Conservation (phyloP, 2,113 vertebrate genomes). For the Proteles cristata region DNA sequence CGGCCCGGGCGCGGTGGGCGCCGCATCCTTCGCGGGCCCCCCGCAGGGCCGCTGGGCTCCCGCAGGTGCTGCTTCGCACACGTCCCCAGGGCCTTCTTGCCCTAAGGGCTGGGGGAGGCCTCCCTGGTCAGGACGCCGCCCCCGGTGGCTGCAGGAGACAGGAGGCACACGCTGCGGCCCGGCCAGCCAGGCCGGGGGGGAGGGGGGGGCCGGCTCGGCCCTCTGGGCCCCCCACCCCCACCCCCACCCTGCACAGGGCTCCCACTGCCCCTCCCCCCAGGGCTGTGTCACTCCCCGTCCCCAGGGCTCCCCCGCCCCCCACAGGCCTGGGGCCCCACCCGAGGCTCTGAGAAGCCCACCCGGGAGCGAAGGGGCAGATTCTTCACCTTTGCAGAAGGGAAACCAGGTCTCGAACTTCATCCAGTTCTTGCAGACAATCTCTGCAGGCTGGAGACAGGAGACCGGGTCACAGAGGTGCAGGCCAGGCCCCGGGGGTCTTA, state of each 20-base stretch:
- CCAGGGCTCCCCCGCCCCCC: accelerated
- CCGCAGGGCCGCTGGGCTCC: accelerated
- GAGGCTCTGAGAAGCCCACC: accelerated
- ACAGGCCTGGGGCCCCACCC: not conserved
- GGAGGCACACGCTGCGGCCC: not conserved
- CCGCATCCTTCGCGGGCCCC: no score
- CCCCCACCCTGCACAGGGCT: not conserved
- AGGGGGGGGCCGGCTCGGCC: accelerated
- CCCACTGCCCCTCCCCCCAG: not conserved
- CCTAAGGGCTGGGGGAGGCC: accelerated
- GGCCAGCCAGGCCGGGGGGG: accelerated
- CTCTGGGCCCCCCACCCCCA: not conserved
- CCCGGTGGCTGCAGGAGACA: not conserved
- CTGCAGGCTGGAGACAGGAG: not conserved
- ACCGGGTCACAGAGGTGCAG: not conserved
- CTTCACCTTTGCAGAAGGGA: not conserved
- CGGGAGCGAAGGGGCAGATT: not conserved
- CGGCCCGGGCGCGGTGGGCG: accelerated
- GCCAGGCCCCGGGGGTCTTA: not conserved
- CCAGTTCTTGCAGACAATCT: not conserved
- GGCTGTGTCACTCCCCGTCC: accelerated
- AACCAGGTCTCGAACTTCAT: not conserved
- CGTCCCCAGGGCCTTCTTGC: not conserved
- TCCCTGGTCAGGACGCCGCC: accelerated
- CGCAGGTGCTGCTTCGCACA: not conserved